A percentile compares a stretch with the other conserved stretches of the same genome.
Evolutionary conservation across 92 coral and sea anemone genomes (phyloP).

Genomic region (Palythoa grandis): DNA sequence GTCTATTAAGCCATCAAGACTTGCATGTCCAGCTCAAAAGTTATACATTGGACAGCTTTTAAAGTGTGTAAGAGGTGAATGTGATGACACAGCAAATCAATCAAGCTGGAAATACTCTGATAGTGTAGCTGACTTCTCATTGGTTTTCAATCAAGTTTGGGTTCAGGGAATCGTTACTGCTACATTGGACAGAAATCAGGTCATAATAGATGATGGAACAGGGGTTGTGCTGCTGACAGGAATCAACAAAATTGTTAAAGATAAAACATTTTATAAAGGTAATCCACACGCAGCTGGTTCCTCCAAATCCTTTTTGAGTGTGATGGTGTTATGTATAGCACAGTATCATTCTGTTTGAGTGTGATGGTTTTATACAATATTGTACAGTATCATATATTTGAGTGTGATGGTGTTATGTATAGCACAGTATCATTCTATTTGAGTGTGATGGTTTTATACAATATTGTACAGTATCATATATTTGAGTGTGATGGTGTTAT

Average conservation of each 20-base stretch:
- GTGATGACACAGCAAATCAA: slow-evolving; percentile 11
- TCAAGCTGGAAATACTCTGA: slow-evolving; percentile 35
- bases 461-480: too few relatives aligned
- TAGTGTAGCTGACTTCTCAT: background rate
- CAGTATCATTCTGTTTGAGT: too few relatives aligned
- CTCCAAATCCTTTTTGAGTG: background rate
- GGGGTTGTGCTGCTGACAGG: slow-evolving; percentile 71
- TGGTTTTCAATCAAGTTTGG: slow-evolving; percentile 74
- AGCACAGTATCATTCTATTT: too few relatives aligned
- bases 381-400: too few relatives aligned
- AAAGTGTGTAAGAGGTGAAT: slow-evolving; percentile 20
- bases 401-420: too few relatives aligned
- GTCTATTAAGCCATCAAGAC: slow-evolving; percentile 59
- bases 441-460: too few relatives aligned
- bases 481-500: too few relatives aligned
- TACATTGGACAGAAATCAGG: slow-evolving; percentile 63
- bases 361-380: too few relatives aligned
- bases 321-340: too few relatives aligned
- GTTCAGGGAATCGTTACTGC: slow-evolving; percentile 71
- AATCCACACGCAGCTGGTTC: background rate
- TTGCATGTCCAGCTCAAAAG: slow-evolving; percentile 67
- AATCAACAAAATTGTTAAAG: slow-evolving; percentile 64
- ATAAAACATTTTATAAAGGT: slow-evolving; percentile 68
- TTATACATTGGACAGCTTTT: slow-evolving; percentile 69
- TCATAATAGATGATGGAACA: slow-evolving; percentile 85